Percentiles rank a stretch among this genome's conserved stretches.
Evolutionary conservation across 2,797 vertebrate species (phyloP).

Genomic region (Pteropus rufus): DNA sequence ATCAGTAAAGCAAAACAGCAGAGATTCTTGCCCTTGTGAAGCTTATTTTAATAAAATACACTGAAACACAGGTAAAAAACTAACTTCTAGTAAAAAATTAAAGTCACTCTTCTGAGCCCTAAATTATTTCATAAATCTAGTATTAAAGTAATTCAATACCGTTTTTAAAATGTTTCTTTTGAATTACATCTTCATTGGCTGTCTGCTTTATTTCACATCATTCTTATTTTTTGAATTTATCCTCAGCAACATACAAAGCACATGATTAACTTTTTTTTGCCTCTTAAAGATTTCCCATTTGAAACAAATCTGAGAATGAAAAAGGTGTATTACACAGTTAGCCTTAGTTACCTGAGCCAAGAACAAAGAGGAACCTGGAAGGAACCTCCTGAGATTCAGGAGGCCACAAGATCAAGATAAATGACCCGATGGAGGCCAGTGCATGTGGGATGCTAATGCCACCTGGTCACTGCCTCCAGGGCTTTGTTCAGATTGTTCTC

Average conservation of each 20-base stretch:
- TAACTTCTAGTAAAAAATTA: background rate
- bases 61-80: background rate
- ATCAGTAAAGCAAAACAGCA: background rate
- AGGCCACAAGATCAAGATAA: background rate
- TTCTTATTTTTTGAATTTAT: conserved; percentile 37
- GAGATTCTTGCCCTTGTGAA: background rate
- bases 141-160: background rate
- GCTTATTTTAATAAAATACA: background rate
- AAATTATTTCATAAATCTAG: background rate
- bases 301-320: background rate
- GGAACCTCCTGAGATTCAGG: background rate
- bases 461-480: too few species aligned
- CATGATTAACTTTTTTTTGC: background rate
- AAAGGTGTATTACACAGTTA: background rate
- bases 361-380: background rate
- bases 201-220: background rate
- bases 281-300: background rate
- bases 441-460: too few species aligned
- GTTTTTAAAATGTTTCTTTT: background rate
- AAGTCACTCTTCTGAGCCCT: background rate
- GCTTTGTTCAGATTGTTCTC: background rate
- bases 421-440: too few species aligned
- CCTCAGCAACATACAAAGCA: background rate
- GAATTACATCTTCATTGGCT: background rate
- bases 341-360: background rate